Percentiles rank a stretch among this genome's conserved stretches.
Conservation (phyloP, 2,888 invertebrate species). For the Rhogogaster chlorosoma region DNA sequence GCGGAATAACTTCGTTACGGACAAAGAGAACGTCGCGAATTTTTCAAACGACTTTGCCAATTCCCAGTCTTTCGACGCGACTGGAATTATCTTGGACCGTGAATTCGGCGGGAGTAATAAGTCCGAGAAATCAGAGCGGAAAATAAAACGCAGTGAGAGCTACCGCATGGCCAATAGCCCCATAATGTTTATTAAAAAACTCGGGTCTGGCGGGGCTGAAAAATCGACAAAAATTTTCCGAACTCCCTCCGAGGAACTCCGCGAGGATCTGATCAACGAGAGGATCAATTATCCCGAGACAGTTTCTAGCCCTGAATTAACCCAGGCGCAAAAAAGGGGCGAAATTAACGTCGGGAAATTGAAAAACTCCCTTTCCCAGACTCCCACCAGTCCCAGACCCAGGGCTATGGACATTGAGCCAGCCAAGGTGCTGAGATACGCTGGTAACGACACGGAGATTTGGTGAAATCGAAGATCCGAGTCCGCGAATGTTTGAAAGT, state of each 20-base stretch:
- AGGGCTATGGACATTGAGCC: slow-evolving; percentile 83
- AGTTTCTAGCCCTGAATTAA: slow-evolving; percentile 79
- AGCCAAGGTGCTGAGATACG: slow-evolving; percentile 84
- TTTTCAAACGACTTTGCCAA: background rate
- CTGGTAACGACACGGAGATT: slow-evolving; percentile 86
- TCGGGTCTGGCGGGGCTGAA: slow-evolving; percentile 55
- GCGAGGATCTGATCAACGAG: slow-evolving; percentile 81
- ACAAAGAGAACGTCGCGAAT: slow-evolving; percentile 39
- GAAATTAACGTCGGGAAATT: slow-evolving; percentile 75
- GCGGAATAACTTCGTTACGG: background rate
- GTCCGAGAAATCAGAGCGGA: slow-evolving; percentile 68
- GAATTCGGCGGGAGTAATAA: background rate
- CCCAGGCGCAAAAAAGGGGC: slow-evolving; percentile 68
- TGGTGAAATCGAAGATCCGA: slow-evolving; percentile 80
- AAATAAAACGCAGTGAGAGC: slow-evolving; percentile 90
- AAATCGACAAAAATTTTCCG: slow-evolving; percentile 69
- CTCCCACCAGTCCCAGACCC: slow-evolving; percentile 81
- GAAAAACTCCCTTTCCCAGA: slow-evolving; percentile 59
- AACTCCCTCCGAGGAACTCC: slow-evolving; percentile 74
- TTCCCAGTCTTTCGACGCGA: slow-evolving; percentile 30
- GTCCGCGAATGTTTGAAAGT: too few species aligned
- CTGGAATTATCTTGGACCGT: slow-evolving; percentile 38
- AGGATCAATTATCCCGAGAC: slow-evolving; percentile 86
- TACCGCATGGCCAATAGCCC: slow-evolving; percentile 90
- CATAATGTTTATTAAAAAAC: slow-evolving; percentile 83